phyloP scores from a whole-genome alignment of 2,797 vertebrate genomes.

The Clamator glandarius region DNA sequence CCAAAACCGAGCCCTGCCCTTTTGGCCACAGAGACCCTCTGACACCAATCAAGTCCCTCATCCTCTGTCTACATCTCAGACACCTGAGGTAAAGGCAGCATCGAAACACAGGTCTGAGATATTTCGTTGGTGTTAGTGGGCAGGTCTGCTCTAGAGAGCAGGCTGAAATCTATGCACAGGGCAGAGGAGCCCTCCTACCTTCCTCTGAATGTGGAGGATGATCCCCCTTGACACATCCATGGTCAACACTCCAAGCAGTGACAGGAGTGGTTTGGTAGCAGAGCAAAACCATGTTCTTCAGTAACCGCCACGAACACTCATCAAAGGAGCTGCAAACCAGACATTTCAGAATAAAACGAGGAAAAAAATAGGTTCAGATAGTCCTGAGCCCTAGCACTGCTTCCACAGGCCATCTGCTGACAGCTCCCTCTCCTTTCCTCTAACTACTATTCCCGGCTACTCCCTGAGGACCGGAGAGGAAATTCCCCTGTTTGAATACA shows the following conservation, averaged over 20 bases:
- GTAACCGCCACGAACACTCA: neutral
- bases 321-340: neutral
- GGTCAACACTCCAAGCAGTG: neutral
- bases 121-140: neutral
- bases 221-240: neutral
- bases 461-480: neutral
- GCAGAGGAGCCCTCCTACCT: neutral
- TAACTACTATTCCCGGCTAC: neutral
- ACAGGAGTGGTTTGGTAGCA: accelerated
- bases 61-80: neutral
- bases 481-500: slow-evolving; percentile 28
- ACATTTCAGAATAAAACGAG: neutral
- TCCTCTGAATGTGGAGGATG: neutral
- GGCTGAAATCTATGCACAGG: accelerated
- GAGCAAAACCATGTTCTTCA: neutral
- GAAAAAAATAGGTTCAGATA: neutral
- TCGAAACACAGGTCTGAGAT: neutral
- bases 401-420: neutral
- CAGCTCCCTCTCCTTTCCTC: neutral
- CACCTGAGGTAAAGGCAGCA: neutral
- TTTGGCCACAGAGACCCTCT: neutral
- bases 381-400: neutral
- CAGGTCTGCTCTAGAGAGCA: neutral
- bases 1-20: neutral
- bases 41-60: accelerated